A percentile compares a stretch with the other conserved stretches of the same genome.
These are phyloP conservation scores for Poecile montanus DNA, from an alignment of 2,797 vertebrate genomes.

Conservation along the genomic window DNA sequence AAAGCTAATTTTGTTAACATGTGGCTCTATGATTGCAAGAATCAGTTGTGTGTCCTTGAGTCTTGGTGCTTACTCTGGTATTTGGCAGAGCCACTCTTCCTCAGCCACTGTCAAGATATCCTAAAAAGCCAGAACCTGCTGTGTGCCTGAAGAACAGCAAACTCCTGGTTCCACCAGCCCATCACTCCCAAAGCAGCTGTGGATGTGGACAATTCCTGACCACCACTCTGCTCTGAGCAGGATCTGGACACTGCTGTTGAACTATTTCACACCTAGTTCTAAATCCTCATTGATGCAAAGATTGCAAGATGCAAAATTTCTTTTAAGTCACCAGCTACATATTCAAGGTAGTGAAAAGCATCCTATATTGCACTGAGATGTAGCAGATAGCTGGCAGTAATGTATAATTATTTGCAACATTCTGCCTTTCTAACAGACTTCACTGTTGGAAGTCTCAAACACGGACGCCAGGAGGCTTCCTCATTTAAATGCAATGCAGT, in stretches of 20 bases:
- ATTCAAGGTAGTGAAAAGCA: background rate
- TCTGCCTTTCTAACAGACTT: background rate
- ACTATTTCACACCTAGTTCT: background rate
- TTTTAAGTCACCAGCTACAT: background rate
- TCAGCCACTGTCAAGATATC: background rate
- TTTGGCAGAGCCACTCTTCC: background rate
- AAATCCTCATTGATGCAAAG: background rate
- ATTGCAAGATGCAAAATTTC: background rate
- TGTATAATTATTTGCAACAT: background rate
- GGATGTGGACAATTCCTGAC: background rate
- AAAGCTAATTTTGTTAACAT: background rate
- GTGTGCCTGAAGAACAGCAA: background rate
- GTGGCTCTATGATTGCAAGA: background rate
- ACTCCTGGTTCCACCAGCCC: background rate
- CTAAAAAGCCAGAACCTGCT: background rate
- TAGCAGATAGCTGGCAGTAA: background rate
- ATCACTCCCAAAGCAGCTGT: background rate
- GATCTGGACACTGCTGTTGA: background rate
- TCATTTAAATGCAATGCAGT: conserved; percentile 32
- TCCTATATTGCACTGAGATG: background rate
- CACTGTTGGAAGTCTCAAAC: background rate
- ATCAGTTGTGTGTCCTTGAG: background rate
- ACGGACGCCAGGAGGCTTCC: background rate
- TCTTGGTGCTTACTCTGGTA: background rate
- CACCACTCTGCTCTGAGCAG: background rate